These are phyloP conservation scores for Agrochola circellaris DNA, from an alignment of 2,888 invertebrate species.

Conservation along the genomic window DNA sequence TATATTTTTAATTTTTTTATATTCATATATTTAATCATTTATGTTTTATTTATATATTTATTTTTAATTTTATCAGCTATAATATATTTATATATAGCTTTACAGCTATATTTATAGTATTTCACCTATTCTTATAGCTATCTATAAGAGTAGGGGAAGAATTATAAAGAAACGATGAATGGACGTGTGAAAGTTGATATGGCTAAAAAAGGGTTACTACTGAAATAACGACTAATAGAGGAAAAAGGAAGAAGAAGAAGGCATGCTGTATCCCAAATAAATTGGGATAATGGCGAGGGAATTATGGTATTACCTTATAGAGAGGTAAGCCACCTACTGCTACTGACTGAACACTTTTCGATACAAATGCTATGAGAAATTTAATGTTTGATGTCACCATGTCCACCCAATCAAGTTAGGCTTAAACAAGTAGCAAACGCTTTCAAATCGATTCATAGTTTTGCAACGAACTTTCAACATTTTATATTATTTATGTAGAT, in stretches of 20 bases:
- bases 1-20: too few relatives aligned
- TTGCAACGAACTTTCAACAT: not conserved
- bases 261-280: too few relatives aligned
- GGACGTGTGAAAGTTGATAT: not conserved
- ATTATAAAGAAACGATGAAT: not conserved
- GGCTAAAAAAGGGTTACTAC: not conserved
- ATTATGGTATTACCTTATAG: not conserved
- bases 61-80: too few relatives aligned
- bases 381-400: not conserved
- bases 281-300: not conserved
- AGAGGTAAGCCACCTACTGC: not conserved
- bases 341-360: not conserved
- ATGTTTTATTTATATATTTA: too few relatives aligned
- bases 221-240: not conserved
- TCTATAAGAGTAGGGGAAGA: not conserved
- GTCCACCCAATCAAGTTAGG: not conserved
- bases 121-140: too few relatives aligned
- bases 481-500: not conserved
- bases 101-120: too few relatives aligned
- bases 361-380: not conserved
- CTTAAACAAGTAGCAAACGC: not conserved
- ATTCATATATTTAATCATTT: too few relatives aligned
- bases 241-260: not conserved
- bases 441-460: not conserved
- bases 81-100: too few relatives aligned